A percentile compares a stretch with the other conserved stretches of the same genome.
Evolutionary conservation across 2,113 vertebrate species (phyloP).

Genomic region (Vidua macroura): DNA sequence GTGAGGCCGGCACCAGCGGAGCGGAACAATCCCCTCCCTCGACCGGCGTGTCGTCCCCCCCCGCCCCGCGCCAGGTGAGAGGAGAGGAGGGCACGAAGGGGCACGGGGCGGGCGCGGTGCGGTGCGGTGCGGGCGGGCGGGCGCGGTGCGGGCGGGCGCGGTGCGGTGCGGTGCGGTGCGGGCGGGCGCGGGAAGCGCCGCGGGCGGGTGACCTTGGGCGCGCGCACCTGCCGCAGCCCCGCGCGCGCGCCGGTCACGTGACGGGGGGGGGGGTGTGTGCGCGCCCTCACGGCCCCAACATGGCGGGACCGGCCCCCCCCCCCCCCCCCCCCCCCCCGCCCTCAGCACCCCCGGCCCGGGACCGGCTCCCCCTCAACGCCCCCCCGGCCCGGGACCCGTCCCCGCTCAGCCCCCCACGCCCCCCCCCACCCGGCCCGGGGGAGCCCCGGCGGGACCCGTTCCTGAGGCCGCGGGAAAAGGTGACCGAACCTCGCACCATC

Average conservation of each 20-base stretch:
- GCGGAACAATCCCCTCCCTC: not conserved
- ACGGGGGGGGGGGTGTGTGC: not conserved
- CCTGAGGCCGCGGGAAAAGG: not conserved
- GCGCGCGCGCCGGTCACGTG: constrained; percentile 5
- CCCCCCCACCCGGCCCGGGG: no score
- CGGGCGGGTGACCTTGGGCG: constrained; percentile 39
- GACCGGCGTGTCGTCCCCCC: rapidly evolving
- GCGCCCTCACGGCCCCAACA: not conserved
- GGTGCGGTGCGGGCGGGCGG: no score
- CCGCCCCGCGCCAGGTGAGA: rapidly evolving
- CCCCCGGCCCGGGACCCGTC: not conserved
- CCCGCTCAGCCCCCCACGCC: not conserved
- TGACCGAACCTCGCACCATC: not conserved
- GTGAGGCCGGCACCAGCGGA: not conserved
- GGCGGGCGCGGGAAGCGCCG: not conserved
- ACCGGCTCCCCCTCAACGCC: not conserved
- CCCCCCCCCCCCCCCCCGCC: not conserved
- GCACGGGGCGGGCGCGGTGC: not conserved
- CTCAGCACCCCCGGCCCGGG: constrained; percentile 26
- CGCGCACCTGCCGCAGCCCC: constrained; percentile 12
- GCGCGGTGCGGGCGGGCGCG: no score
- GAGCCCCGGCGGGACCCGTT: not conserved
- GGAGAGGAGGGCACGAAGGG: not conserved
- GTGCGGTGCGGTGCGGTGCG: not conserved
- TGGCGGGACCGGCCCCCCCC: not conserved